phyloP scores from a whole-genome alignment of 2,797 vertebrate species.

The Mus caroli region DNA sequence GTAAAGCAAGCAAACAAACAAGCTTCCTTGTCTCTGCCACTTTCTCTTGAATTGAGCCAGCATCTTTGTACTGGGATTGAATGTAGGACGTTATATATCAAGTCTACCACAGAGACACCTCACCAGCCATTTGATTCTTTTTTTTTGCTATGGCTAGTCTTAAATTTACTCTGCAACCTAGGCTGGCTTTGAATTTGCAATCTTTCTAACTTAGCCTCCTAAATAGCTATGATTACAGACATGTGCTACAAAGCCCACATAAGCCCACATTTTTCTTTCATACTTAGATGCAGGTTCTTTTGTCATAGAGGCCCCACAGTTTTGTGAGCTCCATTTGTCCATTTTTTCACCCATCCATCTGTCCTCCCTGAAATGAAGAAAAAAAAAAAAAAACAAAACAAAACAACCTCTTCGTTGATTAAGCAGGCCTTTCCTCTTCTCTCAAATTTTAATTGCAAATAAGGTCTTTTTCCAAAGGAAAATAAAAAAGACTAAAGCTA shows the following conservation, averaged over 20 bases:
- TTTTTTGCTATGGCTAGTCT: too few species aligned
- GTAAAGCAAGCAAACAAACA: not conserved
- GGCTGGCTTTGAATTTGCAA: not conserved
- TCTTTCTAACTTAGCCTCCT: not conserved
- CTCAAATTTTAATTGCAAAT: not conserved
- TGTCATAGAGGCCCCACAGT: not conserved
- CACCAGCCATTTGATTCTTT: not conserved
- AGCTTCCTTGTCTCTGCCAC: not conserved
- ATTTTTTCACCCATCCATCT: not conserved
- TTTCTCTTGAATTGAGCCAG: not conserved
- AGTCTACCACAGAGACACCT: not conserved
- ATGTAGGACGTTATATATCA: not conserved
- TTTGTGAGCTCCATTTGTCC: not conserved
- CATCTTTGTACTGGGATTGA: not conserved
- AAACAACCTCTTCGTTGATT: not conserved
- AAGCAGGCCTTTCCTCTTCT: not conserved
- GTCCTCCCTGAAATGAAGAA: not conserved
- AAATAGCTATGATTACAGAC: not conserved
- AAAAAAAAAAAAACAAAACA: constrained; percentile 9
- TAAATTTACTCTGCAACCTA: not conserved
- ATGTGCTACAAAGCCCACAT: not conserved
- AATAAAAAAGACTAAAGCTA: constrained; percentile 47
- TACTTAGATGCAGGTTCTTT: not conserved
- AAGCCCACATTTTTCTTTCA: not conserved
- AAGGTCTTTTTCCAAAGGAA: not conserved